Evolutionary conservation across 2,797 vertebrate genomes (phyloP), one percentile per base, ranked within the genome.

Genomic region (Babyrousa celebensis): DNA sequence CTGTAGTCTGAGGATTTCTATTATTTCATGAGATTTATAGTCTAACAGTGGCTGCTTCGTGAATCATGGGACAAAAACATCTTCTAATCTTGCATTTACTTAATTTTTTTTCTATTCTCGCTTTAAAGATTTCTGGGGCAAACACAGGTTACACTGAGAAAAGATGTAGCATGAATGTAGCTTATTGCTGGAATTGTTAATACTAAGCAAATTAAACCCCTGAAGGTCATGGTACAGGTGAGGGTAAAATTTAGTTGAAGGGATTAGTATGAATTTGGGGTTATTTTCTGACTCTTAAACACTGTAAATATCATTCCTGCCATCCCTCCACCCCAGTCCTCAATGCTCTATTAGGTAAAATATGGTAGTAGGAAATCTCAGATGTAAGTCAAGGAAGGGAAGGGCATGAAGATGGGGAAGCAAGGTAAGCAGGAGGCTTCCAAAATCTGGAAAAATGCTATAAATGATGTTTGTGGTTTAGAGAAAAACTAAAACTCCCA

Each of bases 401-500:
- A 71, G 58, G 25, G 1, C 40, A 18, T 85, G 8, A 6, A 86
- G 67, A 79, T 67, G 70, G 25, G n/a, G 29, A 67, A 68, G 5
- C 10, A n/a, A 96, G 36, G 32, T 12, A 56, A 27, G 14, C 62
- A 83, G 18, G 17, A 10, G 15, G 10, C 77, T 82, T 90, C 54
- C 29, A 67, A 63, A 94, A 72, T 79, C 82, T 94, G 52, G 86
- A 85, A 90, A 90, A 88, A 78, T 91, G 40, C 77, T 78, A 21
- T 17, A 36, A 75, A 75, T 58, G 17, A 32, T 58, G 84, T 93
- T 54, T 84, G 12, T 60, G 83, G 58, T 18, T 56, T 94, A 21
- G 83, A 96, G n/a, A 92, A 83, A 93, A 36, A 60, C 74, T 75
- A 48, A 89, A 96, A 79, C 70, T 93, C 72, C 67, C 52, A 67